Base-by-base conservation (phyloP, 2,888 invertebrate genomes). In the Penaeus monodon region DNA sequence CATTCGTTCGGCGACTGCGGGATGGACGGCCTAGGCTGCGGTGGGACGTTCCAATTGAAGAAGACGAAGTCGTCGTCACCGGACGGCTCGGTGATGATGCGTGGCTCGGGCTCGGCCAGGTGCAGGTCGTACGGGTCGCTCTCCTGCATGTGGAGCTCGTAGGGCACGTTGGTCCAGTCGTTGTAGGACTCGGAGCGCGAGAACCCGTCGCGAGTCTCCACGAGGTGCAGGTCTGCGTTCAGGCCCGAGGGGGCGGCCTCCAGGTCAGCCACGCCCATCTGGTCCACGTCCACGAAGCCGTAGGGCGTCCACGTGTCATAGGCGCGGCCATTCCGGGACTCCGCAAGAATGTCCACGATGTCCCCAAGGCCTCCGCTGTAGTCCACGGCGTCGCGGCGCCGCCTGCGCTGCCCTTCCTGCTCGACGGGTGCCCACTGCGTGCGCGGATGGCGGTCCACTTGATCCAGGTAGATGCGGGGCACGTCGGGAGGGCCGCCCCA, bases 11-110 rank as follows among this genome's bases (percentile, higher is more conserved):
- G 85, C 33, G 87, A 87, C 33, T 89, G 84, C 8, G 88, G 88
- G n/a, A 86, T 86, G 80, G 81, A 65, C 24, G 85, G 88, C n/a
- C 74, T 74, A 12, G 80, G 86, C 20, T 81, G 77, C 22, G 68
- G 77, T 29, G 84, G 89, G 27, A 84, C 84, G 77, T 90, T 88
- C 90, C 90, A 90, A 74, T 90, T 90, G 68, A 90, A 87, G 78
- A 88, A 84, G 14, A 90, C 90, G 63, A 90, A 90, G 74, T 90
- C 90, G 57, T 90, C 88, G 33, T 88, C 87, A 12, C 90, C 90
- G 20, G 88, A 85, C 1, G 90, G 90, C 66, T 88, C 81, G 10
- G 90, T 90, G 70, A 90, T 90, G 49, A 90, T 88, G 2, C 78
- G 68, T 73, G 84, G 68, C 70, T 85, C 79, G 27, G 68, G 79